A percentile compares a stretch with the other conserved stretches of the same genome.
phyloP scores from a whole-genome alignment of 2,797 vertebrate species.

The Darevskia nairensis region DNA sequence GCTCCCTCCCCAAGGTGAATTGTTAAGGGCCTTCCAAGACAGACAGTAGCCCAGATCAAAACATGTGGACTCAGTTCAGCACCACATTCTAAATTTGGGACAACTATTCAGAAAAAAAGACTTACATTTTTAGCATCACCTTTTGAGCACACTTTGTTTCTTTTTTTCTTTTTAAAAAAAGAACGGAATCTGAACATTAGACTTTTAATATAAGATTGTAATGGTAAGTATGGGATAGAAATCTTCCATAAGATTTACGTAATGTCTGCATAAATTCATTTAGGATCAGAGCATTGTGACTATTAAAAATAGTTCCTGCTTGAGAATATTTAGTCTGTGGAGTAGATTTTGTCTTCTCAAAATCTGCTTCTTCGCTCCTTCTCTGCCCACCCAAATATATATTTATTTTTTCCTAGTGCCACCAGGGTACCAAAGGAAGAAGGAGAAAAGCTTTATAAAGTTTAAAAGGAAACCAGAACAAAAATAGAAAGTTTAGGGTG shows the following conservation, averaged over 20 bases:
- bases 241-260: background rate
- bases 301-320: background rate
- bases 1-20: too few relatives aligned
- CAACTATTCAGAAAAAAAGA: background rate
- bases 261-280: background rate
- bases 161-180: background rate
- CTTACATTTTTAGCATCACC: background rate
- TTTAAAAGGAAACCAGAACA: constrained; percentile 48
- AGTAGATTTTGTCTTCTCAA: background rate
- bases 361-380: background rate
- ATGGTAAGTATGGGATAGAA: background rate
- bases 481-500: constrained; percentile 60
- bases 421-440: background rate
- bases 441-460: constrained; percentile 17
- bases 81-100: too few relatives aligned
- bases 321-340: background rate
- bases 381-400: constrained; percentile 14
- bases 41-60: too few relatives aligned
- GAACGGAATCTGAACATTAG: background rate
- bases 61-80: too few relatives aligned
- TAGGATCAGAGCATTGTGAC: background rate
- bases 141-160: background rate
- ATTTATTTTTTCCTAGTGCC: background rate
- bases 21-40: too few relatives aligned
- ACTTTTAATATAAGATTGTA: background rate